Conservation (phyloP, 1,140 invertebrate genomes). For the Teleopsis dalmanni region DNA sequence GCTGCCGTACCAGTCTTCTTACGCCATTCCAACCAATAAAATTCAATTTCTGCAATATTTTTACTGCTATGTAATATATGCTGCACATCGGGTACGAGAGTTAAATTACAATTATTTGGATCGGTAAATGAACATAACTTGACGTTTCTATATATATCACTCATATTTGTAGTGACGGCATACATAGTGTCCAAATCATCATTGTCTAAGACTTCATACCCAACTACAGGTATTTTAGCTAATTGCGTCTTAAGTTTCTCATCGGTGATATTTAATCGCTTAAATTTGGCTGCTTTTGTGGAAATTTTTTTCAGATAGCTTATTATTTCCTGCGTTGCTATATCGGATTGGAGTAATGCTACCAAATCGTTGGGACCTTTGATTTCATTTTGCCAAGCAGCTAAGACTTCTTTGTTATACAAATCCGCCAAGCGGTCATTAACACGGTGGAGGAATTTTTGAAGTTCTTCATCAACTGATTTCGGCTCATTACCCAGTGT, state of each 20-base stretch:
- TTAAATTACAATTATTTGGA: constrained; percentile 23
- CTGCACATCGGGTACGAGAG: constrained; percentile 31
- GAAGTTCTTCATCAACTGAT: constrained; percentile 12
- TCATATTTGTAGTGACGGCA: constrained; percentile 19
- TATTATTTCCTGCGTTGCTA: constrained; percentile 23
- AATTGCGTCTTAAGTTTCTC: constrained; percentile 7
- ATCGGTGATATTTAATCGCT: constrained; percentile 16
- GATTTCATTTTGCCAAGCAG: constrained; percentile 25
- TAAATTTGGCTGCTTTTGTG: constrained; percentile 19
- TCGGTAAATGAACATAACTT: constrained; percentile 26
- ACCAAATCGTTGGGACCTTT: constrained; percentile 22
- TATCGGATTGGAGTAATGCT: constrained; percentile 21
- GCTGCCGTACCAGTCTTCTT: constrained; percentile 18
- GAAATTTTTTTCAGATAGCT: constrained; percentile 17
- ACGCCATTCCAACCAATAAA: constrained; percentile 39
- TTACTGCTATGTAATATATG: constrained; percentile 20
- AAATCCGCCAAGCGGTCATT: constrained; percentile 23
- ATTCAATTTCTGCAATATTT: constrained; percentile 31
- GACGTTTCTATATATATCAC: constrained; percentile 25
- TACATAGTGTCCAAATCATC: constrained; percentile 11
- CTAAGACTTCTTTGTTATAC: constrained; percentile 27
- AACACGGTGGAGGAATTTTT: constrained; percentile 19
- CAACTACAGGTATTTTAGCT: constrained; percentile 10
- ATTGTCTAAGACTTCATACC: constrained; percentile 8
- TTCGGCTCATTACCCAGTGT: no score